Evolutionary conservation across 2,113 vertebrate genomes (phyloP).

Genomic region (Otis tarda): DNA sequence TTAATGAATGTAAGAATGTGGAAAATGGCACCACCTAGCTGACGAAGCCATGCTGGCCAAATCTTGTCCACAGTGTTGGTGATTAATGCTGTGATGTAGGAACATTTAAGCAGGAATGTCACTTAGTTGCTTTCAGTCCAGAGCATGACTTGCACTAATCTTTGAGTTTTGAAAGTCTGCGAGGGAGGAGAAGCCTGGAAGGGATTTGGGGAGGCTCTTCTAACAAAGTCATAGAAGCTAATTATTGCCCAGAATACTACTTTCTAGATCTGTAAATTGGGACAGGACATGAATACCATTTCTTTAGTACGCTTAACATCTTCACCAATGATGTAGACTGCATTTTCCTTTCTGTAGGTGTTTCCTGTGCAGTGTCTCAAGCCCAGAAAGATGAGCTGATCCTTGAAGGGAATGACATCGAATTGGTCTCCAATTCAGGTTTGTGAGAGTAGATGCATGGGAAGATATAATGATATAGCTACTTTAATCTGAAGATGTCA

Average conservation of each 20-base stretch:
- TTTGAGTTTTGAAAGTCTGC: background rate
- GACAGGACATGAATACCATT: background rate
- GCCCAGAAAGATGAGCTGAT: constrained; percentile 96
- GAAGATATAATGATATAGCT: background rate
- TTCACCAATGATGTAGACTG: background rate
- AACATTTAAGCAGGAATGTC: background rate
- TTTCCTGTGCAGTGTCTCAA: constrained; percentile 87
- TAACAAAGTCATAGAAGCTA: background rate
- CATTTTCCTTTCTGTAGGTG: constrained; percentile 74
- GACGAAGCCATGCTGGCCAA: background rate
- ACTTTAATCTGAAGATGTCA: background rate
- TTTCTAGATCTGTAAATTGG: background rate
- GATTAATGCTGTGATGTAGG: background rate
- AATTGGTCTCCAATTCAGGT: constrained; percentile 98
- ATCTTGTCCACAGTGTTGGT: fast-evolving
- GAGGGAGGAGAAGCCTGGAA: background rate
- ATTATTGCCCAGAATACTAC: background rate
- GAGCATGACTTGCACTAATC: background rate
- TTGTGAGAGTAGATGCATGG: constrained; percentile 10
- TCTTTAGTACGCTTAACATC: background rate
- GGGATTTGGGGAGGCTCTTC: background rate
- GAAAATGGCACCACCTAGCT: constrained; percentile 31
- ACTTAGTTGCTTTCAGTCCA: background rate
- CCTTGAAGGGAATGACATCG: constrained; percentile 97
- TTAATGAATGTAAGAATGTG: background rate